phyloP scores from a whole-genome alignment of 2,113 vertebrate genomes.

The Azemiops feae region DNA sequence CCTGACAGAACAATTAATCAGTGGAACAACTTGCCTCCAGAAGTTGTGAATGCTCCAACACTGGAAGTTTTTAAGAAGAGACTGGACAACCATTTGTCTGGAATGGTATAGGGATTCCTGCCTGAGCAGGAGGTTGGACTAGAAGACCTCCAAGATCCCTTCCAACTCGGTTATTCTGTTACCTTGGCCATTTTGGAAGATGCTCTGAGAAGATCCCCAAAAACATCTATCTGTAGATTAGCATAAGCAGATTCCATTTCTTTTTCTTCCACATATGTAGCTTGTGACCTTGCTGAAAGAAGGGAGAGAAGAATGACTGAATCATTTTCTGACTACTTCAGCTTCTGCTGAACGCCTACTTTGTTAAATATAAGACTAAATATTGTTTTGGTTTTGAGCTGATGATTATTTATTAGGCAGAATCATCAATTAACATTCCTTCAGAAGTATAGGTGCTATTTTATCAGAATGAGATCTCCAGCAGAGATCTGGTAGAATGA shows the following conservation, averaged over 20 bases:
- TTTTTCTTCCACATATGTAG: not conserved
- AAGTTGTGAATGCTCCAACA: too few relatives aligned
- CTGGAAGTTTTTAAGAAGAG: too few relatives aligned
- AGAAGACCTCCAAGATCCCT: too few relatives aligned
- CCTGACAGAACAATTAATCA: too few relatives aligned
- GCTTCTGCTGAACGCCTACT: too few relatives aligned
- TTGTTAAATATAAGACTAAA: not conserved
- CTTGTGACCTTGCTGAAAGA: not conserved
- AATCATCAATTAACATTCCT: not conserved
- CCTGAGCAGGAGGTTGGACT: too few relatives aligned
- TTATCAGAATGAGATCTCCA: not conserved
- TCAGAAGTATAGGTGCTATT: not conserved
- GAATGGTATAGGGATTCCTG: too few relatives aligned
- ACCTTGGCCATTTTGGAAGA: constrained; percentile 21
- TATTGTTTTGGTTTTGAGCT: not conserved
- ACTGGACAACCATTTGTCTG: too few relatives aligned
- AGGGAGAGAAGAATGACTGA: not conserved
- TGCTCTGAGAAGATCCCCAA: not conserved
- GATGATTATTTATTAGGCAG: not conserved
- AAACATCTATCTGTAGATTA: not conserved
- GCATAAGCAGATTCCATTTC: not conserved
- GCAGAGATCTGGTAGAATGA: not conserved
- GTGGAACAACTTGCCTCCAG: too few relatives aligned
- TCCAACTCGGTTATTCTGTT: too few relatives aligned
- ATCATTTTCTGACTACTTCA: not conserved